Evolutionary conservation across 2,797 vertebrate species (phyloP).

Genomic region (Lutjanus argentimaculatus): DNA sequence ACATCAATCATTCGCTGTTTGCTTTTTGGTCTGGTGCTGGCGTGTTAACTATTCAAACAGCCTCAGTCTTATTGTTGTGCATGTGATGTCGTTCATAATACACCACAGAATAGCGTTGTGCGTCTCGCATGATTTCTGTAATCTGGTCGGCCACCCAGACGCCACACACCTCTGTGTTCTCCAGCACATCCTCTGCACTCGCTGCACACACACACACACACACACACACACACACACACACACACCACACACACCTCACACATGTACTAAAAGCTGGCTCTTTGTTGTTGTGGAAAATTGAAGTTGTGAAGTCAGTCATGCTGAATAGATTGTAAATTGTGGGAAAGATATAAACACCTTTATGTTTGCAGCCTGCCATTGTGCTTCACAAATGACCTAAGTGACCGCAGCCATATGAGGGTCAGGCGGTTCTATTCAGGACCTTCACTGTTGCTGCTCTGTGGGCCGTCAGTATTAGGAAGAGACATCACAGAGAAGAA

Average conservation of each 20-base stretch:
- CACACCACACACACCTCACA: constrained; percentile 2
- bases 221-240: background rate
- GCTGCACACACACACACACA: constrained; percentile 28
- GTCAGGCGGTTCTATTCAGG: constrained; percentile 68
- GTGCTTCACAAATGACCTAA: constrained; percentile 76
- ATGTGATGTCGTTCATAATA: constrained; percentile 22
- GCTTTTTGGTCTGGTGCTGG: constrained; percentile 32
- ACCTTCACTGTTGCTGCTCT: constrained; percentile 38
- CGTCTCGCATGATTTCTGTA: constrained; percentile 22
- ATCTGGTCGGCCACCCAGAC: constrained; percentile 29
- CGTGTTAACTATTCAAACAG: constrained; percentile 61
- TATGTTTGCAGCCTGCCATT: constrained; percentile 71
- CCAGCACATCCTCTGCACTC: constrained; percentile 29
- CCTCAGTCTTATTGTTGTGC: constrained; percentile 12
- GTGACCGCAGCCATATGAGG: constrained; percentile 68
- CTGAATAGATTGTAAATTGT: constrained; percentile 80
- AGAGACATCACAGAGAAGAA: constrained; percentile 17
- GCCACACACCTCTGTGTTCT: constrained; percentile 28
- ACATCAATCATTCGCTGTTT: constrained; percentile 56
- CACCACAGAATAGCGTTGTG: constrained; percentile 8
- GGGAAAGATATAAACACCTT: constrained; percentile 74
- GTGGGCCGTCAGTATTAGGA: constrained; percentile 23
- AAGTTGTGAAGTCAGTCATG: constrained; percentile 71
- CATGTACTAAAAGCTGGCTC: constrained; percentile 35
- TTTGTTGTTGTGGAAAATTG: constrained; percentile 65